These are phyloP conservation scores for Callospermophilus lateralis DNA, from an alignment of 2,113 vertebrate genomes.

Conservation along the genomic window DNA sequence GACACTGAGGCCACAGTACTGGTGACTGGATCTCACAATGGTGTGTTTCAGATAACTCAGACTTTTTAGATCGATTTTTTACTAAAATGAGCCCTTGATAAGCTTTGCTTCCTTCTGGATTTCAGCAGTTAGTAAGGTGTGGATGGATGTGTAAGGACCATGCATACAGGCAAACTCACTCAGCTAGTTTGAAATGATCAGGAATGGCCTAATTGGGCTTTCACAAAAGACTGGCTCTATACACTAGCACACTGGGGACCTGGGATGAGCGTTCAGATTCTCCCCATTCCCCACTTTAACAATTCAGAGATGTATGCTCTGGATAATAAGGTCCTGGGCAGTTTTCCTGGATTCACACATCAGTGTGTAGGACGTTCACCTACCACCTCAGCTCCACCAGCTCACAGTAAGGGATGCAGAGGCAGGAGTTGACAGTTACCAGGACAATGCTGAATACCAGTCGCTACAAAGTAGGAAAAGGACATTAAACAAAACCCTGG, in stretches of 20 bases:
- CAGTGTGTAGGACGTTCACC: not conserved
- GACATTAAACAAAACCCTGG: not conserved
- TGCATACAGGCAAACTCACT: not conserved
- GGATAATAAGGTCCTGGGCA: fast-evolving
- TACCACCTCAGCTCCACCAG: not conserved
- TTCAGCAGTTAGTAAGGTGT: not conserved
- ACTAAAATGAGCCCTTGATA: not conserved
- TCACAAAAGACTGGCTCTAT: not conserved
- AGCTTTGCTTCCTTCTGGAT: not conserved
- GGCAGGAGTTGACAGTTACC: not conserved
- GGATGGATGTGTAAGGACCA: not conserved
- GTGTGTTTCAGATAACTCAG: not conserved
- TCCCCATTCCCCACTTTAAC: not conserved
- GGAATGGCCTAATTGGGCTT: fast-evolving
- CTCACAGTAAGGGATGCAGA: not conserved
- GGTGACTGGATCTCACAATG: not conserved
- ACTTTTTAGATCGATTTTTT: not conserved
- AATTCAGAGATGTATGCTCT: fast-evolving
- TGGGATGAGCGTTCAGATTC: not conserved
- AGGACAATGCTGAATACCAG: not conserved
- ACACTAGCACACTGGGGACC: not conserved
- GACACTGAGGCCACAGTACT: not conserved
- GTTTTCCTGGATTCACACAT: not conserved
- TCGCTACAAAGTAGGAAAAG: not conserved
- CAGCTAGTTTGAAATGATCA: not conserved